Conservation (phyloP, 2,888 invertebrate species). For the Perdita meconis region DNA sequence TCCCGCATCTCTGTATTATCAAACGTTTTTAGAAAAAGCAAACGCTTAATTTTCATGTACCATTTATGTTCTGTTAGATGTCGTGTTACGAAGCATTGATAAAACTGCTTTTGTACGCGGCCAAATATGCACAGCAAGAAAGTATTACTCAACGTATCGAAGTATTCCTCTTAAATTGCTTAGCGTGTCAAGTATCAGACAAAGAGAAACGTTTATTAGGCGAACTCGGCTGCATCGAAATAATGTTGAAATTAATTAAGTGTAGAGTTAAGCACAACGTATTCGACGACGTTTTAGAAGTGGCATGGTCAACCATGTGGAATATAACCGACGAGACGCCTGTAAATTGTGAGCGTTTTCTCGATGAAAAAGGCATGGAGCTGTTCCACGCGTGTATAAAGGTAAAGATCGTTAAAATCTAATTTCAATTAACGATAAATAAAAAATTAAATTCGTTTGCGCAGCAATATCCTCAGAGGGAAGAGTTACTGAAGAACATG, state of each 20-base stretch:
- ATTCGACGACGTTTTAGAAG: constrained; percentile 98
- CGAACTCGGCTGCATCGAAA: constrained; percentile 92
- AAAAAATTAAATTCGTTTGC: constrained; percentile 52
- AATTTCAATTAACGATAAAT: constrained; percentile 34
- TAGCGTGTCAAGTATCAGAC: constrained; percentile 98
- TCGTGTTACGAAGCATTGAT: constrained; percentile 96
- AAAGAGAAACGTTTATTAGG: constrained; percentile 96
- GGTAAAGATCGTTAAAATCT: constrained; percentile 85
- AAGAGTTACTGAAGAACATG: constrained; percentile 97
- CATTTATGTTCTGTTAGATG: constrained; percentile 86
- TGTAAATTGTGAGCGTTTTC: constrained; percentile 95
- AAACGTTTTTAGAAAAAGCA: background rate
- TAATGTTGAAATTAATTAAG: constrained; percentile 94
- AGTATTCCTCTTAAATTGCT: constrained; percentile 96
- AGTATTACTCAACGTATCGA: constrained; percentile 97
- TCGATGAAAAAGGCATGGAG: constrained; percentile 95
- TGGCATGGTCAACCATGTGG: constrained; percentile 99
- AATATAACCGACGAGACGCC: constrained; percentile 98
- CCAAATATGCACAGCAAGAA: constrained; percentile 92
- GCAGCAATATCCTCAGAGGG: constrained; percentile 94
- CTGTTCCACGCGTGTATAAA: constrained; percentile 94
- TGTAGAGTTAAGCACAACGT: constrained; percentile 90
- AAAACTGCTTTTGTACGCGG: constrained; percentile 92
- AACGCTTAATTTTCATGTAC: constrained; percentile 12
- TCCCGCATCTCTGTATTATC: background rate